These are phyloP conservation scores for Cryptoprocta ferox DNA, from an alignment of 2,797 vertebrate genomes.

Conservation along the genomic window DNA sequence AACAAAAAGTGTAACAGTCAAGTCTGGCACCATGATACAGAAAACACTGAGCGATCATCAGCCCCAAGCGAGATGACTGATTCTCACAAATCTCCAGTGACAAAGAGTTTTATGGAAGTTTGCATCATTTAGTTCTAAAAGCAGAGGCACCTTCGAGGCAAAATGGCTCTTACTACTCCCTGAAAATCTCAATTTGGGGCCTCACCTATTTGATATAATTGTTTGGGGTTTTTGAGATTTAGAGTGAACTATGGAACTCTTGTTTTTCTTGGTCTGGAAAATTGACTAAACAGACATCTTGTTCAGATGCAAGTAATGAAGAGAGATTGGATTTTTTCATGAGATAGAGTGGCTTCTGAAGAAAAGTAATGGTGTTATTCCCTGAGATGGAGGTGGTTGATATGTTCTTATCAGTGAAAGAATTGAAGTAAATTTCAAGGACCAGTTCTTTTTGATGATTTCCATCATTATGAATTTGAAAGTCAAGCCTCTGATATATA, in stretches of 20 bases:
- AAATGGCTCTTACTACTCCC: constrained; percentile 38
- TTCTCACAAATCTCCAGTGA: background rate
- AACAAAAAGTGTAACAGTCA: background rate
- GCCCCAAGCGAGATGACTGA: background rate
- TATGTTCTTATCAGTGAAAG: constrained; percentile 61
- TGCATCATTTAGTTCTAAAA: constrained; percentile 49
- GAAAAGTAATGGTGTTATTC: constrained; percentile 65
- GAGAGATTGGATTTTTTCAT: constrained; percentile 71
- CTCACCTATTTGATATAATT: constrained; percentile 75
- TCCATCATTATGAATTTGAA: background rate
- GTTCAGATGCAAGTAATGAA: constrained; percentile 77
- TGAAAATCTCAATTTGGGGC: constrained; percentile 72
- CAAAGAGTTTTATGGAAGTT: constrained; percentile 43
- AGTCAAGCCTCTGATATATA: background rate
- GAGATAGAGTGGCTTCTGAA: constrained; percentile 58
- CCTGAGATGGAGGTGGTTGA: constrained; percentile 57
- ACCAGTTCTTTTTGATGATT: constrained; percentile 4
- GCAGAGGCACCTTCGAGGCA: constrained; percentile 3
- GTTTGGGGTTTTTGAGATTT: constrained; percentile 66
- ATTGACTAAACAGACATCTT: constrained; percentile 81
- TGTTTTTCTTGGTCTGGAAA: constrained; percentile 81
- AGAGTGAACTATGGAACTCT: constrained; percentile 73
- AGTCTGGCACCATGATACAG: background rate
- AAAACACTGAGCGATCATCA: background rate
- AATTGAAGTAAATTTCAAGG: constrained; percentile 43